A percentile compares a stretch with the other conserved stretches of the same genome.
Conservation (phyloP, 2,797 vertebrate species). For the Phalanger gymnotis region DNA sequence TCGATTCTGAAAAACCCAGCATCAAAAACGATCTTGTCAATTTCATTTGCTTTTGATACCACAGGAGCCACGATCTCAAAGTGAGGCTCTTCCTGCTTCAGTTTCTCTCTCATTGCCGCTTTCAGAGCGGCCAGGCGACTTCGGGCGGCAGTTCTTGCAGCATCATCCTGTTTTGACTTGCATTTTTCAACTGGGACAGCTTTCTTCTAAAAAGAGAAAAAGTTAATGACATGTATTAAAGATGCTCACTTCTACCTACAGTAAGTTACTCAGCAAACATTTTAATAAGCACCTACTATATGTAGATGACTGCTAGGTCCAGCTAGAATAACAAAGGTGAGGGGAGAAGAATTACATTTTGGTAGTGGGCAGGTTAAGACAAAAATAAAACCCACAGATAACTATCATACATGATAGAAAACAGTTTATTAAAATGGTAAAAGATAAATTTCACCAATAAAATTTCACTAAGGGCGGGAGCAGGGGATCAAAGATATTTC, state of each 20-base stretch:
- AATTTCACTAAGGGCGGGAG: not conserved
- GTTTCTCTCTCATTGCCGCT: slow-evolving; percentile 90
- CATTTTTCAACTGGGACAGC: not conserved
- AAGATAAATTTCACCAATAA: not conserved
- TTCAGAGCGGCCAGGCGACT: slow-evolving; percentile 91
- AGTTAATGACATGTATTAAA: slow-evolving; percentile 5
- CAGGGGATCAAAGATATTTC: not conserved
- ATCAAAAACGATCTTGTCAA: slow-evolving; percentile 88
- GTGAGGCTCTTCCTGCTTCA: slow-evolving; percentile 73
- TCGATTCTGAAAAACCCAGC: slow-evolving; percentile 93
- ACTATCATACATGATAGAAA: not conserved
- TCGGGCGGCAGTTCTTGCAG: slow-evolving; percentile 85
- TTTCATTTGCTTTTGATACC: slow-evolving; percentile 36
- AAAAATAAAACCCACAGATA: not conserved
- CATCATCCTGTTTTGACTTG: slow-evolving; percentile 76
- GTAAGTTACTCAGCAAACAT: not conserved
- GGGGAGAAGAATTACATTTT: not conserved
- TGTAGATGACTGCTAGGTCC: not conserved
- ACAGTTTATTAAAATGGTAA: not conserved
- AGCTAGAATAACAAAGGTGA: not conserved
- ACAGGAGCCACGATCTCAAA: slow-evolving; percentile 36
- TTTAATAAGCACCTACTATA: not conserved
- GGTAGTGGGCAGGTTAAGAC: not conserved
- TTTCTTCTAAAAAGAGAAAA: slow-evolving; percentile 83
- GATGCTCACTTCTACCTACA: not conserved